Evolutionary conservation across 2,797 vertebrate genomes (phyloP).

Genomic region (Pseudochirops corinnae): DNA sequence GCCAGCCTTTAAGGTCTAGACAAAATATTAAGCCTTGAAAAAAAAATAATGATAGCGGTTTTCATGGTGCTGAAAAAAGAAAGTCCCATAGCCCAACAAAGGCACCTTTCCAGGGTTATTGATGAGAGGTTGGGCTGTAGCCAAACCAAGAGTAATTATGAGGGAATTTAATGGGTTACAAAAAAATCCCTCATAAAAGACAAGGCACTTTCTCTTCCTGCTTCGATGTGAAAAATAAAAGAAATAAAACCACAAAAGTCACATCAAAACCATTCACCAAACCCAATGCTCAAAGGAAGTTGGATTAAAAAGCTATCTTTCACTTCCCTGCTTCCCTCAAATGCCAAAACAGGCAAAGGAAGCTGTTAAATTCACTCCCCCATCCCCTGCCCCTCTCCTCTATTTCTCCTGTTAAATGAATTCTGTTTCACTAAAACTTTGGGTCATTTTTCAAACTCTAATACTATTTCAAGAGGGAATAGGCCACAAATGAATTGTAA

Average conservation of each 20-base stretch:
- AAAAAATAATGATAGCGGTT: constrained; percentile 19
- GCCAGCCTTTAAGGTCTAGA: not conserved
- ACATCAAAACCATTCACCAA: not conserved
- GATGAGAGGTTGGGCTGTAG: constrained; percentile 44
- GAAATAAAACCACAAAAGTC: not conserved
- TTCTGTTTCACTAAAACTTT: not conserved
- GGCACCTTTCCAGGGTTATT: constrained; percentile 3
- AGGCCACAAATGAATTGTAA: not conserved
- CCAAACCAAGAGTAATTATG: constrained; percentile 39
- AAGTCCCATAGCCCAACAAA: constrained; percentile 8
- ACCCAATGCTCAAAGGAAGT: not conserved
- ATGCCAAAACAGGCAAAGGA: not conserved
- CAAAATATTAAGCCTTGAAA: constrained; percentile 6
- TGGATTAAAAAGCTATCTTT: not conserved
- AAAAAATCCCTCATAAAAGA: not conserved
- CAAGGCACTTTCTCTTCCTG: constrained; percentile 34
- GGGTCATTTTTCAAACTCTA: not conserved
- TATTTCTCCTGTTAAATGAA: not conserved
- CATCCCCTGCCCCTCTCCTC: not conserved
- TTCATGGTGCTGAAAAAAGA: constrained; percentile 2
- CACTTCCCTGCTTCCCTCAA: not conserved
- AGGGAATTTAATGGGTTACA: not conserved
- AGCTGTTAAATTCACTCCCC: not conserved
- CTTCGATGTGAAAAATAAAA: constrained; percentile 48
- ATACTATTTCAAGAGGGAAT: not conserved